phyloP scores from a whole-genome alignment of 2,888 invertebrate genomes.

The Rhimphoctona megacephalus region DNA sequence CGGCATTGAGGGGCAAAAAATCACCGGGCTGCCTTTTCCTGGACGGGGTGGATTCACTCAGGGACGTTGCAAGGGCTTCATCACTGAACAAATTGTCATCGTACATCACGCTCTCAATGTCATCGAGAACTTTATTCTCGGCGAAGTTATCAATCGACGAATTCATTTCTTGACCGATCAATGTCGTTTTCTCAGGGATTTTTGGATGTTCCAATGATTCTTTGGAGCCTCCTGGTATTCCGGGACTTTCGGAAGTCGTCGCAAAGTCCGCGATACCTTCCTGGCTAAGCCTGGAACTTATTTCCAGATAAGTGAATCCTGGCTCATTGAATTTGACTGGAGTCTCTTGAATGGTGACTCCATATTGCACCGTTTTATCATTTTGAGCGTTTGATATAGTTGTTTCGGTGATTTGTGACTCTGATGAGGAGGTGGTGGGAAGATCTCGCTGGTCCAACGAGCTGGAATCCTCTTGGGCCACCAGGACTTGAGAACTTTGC shows the following conservation, averaged over 20 bases:
- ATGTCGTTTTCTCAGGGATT: neutral
- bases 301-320: slow-evolving; percentile 27
- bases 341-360: neutral
- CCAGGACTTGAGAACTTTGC: slow-evolving; percentile 67
- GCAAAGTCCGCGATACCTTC: neutral
- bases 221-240: neutral
- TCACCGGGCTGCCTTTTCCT: slow-evolving; percentile 76
- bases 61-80: slow-evolving; percentile 17
- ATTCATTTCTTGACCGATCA: neutral
- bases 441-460: slow-evolving; percentile 69
- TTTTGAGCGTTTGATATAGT: slow-evolving; percentile 1
- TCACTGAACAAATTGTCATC: slow-evolving; percentile 46
- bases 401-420: neutral
- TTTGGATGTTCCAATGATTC: neutral
- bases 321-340: slow-evolving; percentile 24
- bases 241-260: neutral
- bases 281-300: slow-evolving; percentile 30
- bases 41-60: slow-evolving; percentile 48
- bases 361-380: neutral
- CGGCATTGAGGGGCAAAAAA: slow-evolving; percentile 77
- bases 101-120: slow-evolving; percentile 8
- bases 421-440: neutral
- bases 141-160: slow-evolving; percentile 9
- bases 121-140: neutral
- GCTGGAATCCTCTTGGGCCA: slow-evolving; percentile 79